Conservation (phyloP, 2,113 vertebrate species). For the Vimba vimba region DNA sequence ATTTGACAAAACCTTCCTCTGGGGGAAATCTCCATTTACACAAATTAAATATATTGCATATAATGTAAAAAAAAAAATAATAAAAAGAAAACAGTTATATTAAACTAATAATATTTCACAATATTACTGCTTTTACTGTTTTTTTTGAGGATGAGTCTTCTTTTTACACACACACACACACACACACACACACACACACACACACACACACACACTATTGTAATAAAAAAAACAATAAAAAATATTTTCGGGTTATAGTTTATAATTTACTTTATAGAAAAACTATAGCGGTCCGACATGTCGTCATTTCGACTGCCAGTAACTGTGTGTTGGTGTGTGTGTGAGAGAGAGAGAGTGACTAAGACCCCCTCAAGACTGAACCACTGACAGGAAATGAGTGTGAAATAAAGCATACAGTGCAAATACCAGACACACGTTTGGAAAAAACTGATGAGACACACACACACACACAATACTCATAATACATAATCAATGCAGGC, state of each 20-base stretch:
- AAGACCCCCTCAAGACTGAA: not conserved
- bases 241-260: too few relatives aligned
- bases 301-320: not conserved
- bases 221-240: too few relatives aligned
- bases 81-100: too few relatives aligned
- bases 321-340: not conserved
- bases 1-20: not conserved
- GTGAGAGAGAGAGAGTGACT: not conserved
- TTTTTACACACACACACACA: too few relatives aligned
- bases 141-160: too few relatives aligned
- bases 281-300: not conserved
- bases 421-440: not conserved
- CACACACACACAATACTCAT: not conserved
- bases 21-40: too few relatives aligned
- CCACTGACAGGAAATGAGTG: slow-evolving; percentile 4
- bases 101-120: too few relatives aligned
- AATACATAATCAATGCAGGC: not conserved
- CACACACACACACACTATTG: too few relatives aligned
- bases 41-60: too few relatives aligned
- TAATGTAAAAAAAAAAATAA: too few relatives aligned
- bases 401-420: not conserved
- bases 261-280: not conserved
- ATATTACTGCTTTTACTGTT: too few relatives aligned
- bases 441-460: not conserved
- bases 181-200: too few relatives aligned